phyloP scores from a whole-genome alignment of 2,797 vertebrate genomes.

The Heliangelus exortis region DNA sequence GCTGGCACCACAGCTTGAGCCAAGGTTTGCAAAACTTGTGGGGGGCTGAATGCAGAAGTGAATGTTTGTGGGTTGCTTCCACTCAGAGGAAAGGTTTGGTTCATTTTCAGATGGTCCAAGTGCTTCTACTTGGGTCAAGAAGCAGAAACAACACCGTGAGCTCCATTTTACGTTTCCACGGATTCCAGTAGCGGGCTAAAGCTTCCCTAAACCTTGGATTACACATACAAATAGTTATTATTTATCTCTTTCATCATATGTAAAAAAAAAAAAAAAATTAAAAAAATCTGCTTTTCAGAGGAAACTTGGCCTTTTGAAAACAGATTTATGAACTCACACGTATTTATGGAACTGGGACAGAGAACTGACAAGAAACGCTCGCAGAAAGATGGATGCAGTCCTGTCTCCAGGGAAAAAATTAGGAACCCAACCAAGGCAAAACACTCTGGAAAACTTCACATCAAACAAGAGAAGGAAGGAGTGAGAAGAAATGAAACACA shows the following conservation, averaged over 20 bases:
- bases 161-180: background rate
- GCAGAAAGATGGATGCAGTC: slow-evolving; percentile 30
- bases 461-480: slow-evolving; percentile 14
- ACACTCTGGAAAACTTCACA: slow-evolving; percentile 34
- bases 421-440: slow-evolving; percentile 35
- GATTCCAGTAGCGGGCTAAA: slow-evolving; percentile 35
- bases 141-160: background rate
- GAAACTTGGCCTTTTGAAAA: slow-evolving; percentile 10
- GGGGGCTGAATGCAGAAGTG: background rate
- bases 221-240: background rate
- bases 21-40: background rate
- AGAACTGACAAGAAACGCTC: background rate
- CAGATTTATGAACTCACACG: background rate
- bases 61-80: background rate
- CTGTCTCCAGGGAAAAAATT: slow-evolving; percentile 20
- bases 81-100: background rate
- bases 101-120: background rate
- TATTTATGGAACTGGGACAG: slow-evolving; percentile 15
- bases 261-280: background rate
- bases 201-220: background rate
- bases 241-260: slow-evolving; percentile 33
- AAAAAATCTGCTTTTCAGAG: background rate
- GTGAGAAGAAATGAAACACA: slow-evolving; percentile 22
- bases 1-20: background rate
- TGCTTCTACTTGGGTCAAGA: background rate